Evolutionary conservation across 2,797 vertebrate species (phyloP).

Genomic region (Pristis pectinata): DNA sequence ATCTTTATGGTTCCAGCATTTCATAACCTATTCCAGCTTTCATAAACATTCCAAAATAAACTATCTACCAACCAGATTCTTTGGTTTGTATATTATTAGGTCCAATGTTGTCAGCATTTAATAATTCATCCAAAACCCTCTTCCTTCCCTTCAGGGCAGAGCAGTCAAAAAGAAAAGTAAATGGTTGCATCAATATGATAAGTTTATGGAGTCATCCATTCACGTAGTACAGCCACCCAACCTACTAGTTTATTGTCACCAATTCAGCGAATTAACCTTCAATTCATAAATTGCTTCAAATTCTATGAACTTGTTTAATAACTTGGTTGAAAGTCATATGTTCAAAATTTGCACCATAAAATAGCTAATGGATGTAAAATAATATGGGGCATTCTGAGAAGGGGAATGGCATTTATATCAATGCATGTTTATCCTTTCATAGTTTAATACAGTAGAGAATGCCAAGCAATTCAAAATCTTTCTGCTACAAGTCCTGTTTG

Average conservation of each 20-base stretch:
- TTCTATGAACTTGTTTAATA: not conserved
- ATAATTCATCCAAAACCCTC: not conserved
- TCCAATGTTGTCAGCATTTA: not conserved
- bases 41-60: no score
- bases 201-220: not conserved
- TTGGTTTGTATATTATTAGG: not conserved
- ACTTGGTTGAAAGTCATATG: not conserved
- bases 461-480: not conserved
- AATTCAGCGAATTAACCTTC: not conserved
- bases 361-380: not conserved
- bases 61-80: not conserved
- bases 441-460: not conserved
- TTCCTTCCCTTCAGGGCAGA: not conserved
- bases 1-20: not conserved
- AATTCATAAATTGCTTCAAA: not conserved
- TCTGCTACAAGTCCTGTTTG: not conserved
- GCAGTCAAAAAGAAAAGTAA: not conserved
- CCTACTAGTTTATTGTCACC: not conserved
- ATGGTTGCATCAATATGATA: not conserved
- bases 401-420: not conserved
- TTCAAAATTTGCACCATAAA: not conserved
- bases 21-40: not conserved
- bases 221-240: not conserved
- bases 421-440: not conserved
- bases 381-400: not conserved